Evolutionary conservation across 2,797 vertebrate genomes (phyloP).

Genomic region (Syngnathus acus): DNA sequence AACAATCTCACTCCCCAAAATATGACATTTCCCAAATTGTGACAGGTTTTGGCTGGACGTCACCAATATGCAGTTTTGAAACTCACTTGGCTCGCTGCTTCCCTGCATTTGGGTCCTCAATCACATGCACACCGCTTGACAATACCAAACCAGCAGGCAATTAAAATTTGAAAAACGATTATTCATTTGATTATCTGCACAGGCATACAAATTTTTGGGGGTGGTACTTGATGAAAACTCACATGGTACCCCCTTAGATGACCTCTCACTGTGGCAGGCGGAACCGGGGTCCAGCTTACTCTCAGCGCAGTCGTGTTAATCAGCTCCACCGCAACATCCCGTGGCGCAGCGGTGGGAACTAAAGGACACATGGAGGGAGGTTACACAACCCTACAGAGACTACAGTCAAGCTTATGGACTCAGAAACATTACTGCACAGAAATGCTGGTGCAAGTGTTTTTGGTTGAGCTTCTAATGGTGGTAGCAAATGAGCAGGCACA

Average conservation of each 20-base stretch:
- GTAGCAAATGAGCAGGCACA: constrained; percentile 12
- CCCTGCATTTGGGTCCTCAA: too few species aligned
- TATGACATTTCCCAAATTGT: too few species aligned
- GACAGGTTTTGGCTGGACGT: too few species aligned
- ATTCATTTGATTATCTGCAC: background rate
- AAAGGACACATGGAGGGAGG: constrained; percentile 27
- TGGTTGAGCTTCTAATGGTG: background rate
- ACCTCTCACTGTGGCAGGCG: constrained; percentile 79
- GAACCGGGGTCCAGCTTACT: constrained; percentile 82
- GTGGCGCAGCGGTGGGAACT: constrained; percentile 85
- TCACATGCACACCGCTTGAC: too few species aligned
- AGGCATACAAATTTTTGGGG: background rate
- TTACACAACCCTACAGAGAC: constrained; percentile 9
- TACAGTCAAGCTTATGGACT: background rate
- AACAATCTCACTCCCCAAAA: background rate
- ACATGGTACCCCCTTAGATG: constrained; percentile 84
- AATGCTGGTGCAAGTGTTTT: constrained; percentile 1
- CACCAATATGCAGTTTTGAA: too few species aligned
- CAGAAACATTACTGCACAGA: background rate
- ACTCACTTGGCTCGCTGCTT: too few species aligned
- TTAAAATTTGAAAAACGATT: too few species aligned
- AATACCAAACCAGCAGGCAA: too few species aligned
- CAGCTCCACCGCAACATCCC: constrained; percentile 73
- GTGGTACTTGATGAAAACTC: constrained; percentile 27
- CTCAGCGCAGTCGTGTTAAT: constrained; percentile 79